A percentile compares a stretch with the other conserved stretches of the same genome.
Conservation (phyloP, 2,888 invertebrate species). For the Corythucha ciliata region DNA sequence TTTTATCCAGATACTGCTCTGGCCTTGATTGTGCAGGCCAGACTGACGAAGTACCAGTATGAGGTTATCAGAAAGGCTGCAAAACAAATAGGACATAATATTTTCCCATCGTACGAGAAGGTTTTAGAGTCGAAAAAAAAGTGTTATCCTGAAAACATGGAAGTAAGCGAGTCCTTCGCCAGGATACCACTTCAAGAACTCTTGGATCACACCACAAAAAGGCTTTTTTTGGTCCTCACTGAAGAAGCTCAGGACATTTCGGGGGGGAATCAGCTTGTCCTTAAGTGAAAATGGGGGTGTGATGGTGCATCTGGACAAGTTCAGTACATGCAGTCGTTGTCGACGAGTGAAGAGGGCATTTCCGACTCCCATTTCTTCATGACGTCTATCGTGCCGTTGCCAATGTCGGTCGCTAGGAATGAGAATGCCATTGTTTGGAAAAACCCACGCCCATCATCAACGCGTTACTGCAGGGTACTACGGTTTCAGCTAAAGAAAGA, state of each 20-base stretch:
- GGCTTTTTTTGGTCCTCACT: too few relatives aligned
- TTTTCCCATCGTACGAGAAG: slow-evolving; percentile 7
- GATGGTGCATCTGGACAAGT: neutral
- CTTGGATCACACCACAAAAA: neutral
- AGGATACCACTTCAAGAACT: neutral
- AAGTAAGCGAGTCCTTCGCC: neutral
- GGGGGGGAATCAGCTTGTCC: neutral
- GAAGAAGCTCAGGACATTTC: neutral
- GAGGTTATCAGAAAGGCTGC: too few relatives aligned
- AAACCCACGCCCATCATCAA: slow-evolving; percentile 37
- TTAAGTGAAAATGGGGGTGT: neutral
- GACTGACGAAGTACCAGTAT: too few relatives aligned
- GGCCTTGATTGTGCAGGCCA: too few relatives aligned
- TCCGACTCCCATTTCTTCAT: neutral
- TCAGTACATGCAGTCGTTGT: neutral
- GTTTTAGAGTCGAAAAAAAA: slow-evolving; percentile 1
- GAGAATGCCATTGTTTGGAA: slow-evolving; percentile 34
- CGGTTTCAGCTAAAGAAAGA: slow-evolving; percentile 38
- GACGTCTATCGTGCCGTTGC: neutral
- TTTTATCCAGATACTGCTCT: too few relatives aligned
- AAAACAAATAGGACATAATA: neutral
- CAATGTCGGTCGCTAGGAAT: slow-evolving; percentile 17
- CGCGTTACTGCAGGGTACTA: slow-evolving; percentile 35
- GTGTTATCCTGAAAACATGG: slow-evolving; percentile 1
- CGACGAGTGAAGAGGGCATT: neutral